Evolutionary conservation across 2,113 vertebrate genomes (phyloP).

Genomic region (Rhea americana): DNA sequence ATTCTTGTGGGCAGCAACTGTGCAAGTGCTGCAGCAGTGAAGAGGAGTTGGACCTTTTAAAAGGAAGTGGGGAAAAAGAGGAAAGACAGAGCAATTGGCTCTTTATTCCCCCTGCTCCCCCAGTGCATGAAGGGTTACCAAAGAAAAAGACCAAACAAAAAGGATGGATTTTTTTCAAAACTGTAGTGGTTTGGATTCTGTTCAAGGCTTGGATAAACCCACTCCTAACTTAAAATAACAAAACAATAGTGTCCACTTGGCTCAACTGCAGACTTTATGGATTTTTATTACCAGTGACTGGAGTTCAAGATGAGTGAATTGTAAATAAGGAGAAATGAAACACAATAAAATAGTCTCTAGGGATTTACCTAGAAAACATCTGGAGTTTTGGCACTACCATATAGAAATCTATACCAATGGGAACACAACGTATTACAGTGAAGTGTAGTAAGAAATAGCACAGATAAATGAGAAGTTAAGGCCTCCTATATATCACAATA

Average conservation of each 20-base stretch:
- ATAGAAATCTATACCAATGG: conserved; percentile 29
- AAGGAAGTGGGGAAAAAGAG: fast-evolving
- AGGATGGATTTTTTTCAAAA: conserved; percentile 1
- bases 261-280: conserved; percentile 17
- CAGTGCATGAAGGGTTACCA: not conserved
- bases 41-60: not conserved
- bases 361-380: conserved; percentile 68
- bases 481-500: conserved; percentile 25
- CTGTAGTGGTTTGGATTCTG: conserved; percentile 12
- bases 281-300: conserved; percentile 46
- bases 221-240: conserved; percentile 12
- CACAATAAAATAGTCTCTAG: conserved; percentile 45
- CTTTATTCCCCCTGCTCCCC: not conserved
- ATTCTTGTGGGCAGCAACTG: not conserved
- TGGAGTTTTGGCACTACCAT: conserved; percentile 47
- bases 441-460: conserved; percentile 39
- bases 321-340: conserved; percentile 62
- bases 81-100: not conserved
- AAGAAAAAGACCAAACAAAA: not conserved
- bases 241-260: conserved; percentile 31
- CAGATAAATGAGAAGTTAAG: conserved; percentile 38
- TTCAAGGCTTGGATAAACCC: conserved; percentile 24
- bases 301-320: conserved; percentile 47
- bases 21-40: not conserved
- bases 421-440: not conserved